Evolutionary conservation across 2,888 invertebrate species (phyloP).

Genomic region (Campopleginae sp.): DNA sequence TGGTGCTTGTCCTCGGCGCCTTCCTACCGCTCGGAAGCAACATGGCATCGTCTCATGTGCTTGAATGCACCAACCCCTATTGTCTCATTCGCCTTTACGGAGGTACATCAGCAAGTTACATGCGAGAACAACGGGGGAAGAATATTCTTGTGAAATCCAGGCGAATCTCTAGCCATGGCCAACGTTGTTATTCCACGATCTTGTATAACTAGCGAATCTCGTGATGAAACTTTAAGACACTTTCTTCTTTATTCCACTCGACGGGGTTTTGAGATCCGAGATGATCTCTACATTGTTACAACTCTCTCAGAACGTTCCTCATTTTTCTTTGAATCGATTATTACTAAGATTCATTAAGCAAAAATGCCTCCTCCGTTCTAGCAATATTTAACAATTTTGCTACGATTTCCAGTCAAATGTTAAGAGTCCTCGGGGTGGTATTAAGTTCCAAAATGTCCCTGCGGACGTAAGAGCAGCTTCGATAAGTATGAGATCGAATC

Average conservation of each 20-base stretch:
- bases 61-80: constrained; percentile 42
- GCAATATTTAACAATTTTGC: neutral
- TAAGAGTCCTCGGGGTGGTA: neutral
- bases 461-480: neutral
- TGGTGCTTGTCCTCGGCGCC: constrained; percentile 1
- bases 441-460: neutral
- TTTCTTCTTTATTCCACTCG: neutral
- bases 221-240: constrained; percentile 24
- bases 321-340: neutral
- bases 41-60: constrained; percentile 51
- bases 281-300: neutral
- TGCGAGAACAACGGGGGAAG: neutral
- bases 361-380: neutral
- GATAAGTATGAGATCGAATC: neutral
- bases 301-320: neutral
- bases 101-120: constrained; percentile 43
- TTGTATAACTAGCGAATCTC: constrained; percentile 34
- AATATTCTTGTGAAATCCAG: neutral
- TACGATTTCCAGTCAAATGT: neutral
- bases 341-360: neutral
- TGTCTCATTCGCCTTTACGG: constrained; percentile 43
- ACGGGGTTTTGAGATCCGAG: neutral
- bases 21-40: constrained; percentile 52
- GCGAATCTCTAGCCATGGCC: constrained; percentile 32
- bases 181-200: constrained; percentile 49